A percentile compares a stretch with the other conserved stretches of the same genome.
phyloP scores from a whole-genome alignment of 2,888 invertebrate species.

The Omphaloscelis lunosa region DNA sequence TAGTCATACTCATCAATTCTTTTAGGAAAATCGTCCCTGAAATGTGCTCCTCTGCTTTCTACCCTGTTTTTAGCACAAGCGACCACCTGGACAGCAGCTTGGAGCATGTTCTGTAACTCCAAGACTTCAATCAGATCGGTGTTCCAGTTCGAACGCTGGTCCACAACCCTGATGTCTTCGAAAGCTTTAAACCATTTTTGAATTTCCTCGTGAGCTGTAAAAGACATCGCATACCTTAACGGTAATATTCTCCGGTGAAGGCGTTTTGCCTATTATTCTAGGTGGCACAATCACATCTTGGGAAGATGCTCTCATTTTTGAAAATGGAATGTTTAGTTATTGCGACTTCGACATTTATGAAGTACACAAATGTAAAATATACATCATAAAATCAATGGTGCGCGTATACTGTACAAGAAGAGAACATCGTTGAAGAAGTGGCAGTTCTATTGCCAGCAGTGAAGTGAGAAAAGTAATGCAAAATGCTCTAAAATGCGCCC shows the following conservation, averaged over 20 bases:
- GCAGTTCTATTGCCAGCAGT: too few relatives aligned
- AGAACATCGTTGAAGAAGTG: too few relatives aligned
- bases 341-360: too few relatives aligned
- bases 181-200: conserved; percentile 93
- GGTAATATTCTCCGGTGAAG: not conserved
- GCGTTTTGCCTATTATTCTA: too few relatives aligned
- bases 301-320: too few relatives aligned
- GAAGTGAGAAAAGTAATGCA: too few relatives aligned
- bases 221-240: not conserved
- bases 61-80: conserved; percentile 97
- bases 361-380: too few relatives aligned
- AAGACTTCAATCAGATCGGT: conserved; percentile 98
- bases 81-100: conserved; percentile 96
- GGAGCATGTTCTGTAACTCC: conserved; percentile 98
- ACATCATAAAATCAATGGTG: too few relatives aligned
- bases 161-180: conserved; percentile 94
- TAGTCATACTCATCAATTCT: conserved; percentile 98
- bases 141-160: conserved; percentile 96
- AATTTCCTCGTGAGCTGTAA: conserved; percentile 90
- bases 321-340: too few relatives aligned
- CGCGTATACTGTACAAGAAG: too few relatives aligned
- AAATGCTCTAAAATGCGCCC: too few relatives aligned
- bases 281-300: too few relatives aligned
- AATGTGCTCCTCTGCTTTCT: conserved; percentile 99
- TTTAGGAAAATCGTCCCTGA: conserved; percentile 97